Conservation (phyloP, 2,113 vertebrate species). For the Helogale parvula region DNA sequence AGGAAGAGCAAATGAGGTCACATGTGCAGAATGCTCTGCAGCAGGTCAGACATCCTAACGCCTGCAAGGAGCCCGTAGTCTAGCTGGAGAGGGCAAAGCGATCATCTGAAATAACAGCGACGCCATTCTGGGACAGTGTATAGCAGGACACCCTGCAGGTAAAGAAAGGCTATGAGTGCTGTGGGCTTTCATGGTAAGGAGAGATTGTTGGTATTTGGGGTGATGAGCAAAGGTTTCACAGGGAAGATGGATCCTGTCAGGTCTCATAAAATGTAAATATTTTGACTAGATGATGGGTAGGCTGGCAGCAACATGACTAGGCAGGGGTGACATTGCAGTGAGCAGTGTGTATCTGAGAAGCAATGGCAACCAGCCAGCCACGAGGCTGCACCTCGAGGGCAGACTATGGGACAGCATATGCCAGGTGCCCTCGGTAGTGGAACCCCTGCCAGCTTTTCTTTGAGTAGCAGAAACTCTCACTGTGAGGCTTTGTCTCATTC, state of each 20-base stretch:
- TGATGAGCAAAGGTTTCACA: not conserved
- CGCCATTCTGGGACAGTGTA: not conserved
- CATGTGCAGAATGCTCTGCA: not conserved
- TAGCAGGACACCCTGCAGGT: no score
- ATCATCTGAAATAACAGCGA: not conserved
- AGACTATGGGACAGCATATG: not conserved
- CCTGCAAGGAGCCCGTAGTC: not conserved
- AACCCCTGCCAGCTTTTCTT: not conserved
- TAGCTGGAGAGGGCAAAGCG: not conserved
- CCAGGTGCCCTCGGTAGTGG: not conserved
- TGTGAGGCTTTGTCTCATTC: not conserved
- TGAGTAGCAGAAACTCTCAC: not conserved
- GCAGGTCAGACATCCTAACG: not conserved
- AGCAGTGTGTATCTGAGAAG: not conserved
- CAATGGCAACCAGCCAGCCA: not conserved
- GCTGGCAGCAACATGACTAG: not conserved
- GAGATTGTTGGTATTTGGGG: not conserved
- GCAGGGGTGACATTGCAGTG: not conserved
- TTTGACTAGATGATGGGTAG: not conserved
- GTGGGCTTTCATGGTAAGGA: not conserved
- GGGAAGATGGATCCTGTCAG: not conserved
- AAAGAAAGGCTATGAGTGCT: not conserved
- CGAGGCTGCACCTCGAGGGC: not conserved
- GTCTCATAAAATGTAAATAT: not conserved
- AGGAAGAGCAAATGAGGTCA: not conserved